Conservation (phyloP, 2,797 vertebrate genomes). For the Amphiprion clarkii region DNA sequence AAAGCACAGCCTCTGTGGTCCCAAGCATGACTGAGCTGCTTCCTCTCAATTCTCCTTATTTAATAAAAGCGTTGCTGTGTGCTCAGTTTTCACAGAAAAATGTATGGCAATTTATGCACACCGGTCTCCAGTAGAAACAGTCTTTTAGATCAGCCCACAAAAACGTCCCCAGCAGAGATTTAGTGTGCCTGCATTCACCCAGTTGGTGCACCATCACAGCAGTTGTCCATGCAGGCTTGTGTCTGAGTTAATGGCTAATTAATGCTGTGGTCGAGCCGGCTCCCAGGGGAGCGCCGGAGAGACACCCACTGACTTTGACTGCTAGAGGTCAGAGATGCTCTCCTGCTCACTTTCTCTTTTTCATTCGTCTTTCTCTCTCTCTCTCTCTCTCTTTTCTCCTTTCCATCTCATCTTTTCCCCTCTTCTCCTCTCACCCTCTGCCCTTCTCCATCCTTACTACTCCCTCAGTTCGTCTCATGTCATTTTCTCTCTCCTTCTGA, state of each 20-base stretch:
- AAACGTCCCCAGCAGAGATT: constrained; percentile 31
- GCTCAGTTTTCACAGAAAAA: constrained; percentile 25
- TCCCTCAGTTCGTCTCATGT: constrained; percentile 22
- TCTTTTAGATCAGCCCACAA: constrained; percentile 41
- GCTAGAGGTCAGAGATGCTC: constrained; percentile 69
- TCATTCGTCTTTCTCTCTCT: constrained; percentile 22
- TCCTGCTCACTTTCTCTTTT: constrained; percentile 37
- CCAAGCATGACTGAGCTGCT: constrained; percentile 26
- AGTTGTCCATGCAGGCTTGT: constrained; percentile 50
- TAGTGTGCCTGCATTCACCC: constrained; percentile 1
- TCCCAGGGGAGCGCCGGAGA: constrained; percentile 58
- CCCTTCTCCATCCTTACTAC: constrained; percentile 14
- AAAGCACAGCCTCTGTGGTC: constrained; percentile 6
- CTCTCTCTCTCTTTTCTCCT: background rate
- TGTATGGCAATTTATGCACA: constrained; percentile 46
- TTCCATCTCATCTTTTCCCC: constrained; percentile 16
- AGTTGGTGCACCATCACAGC: constrained; percentile 31
- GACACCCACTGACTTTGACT: constrained; percentile 69
- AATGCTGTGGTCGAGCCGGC: constrained; percentile 63
- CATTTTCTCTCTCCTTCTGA: constrained; percentile 33
- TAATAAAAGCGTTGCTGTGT: constrained; percentile 36
- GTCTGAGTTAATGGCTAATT: constrained; percentile 78
- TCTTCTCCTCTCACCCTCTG: background rate
- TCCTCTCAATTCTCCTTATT: constrained; percentile 38
- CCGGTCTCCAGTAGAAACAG: constrained; percentile 46